These are phyloP conservation scores for Hartigia nigra DNA, from an alignment of 2,888 invertebrate species.

Conservation along the genomic window DNA sequence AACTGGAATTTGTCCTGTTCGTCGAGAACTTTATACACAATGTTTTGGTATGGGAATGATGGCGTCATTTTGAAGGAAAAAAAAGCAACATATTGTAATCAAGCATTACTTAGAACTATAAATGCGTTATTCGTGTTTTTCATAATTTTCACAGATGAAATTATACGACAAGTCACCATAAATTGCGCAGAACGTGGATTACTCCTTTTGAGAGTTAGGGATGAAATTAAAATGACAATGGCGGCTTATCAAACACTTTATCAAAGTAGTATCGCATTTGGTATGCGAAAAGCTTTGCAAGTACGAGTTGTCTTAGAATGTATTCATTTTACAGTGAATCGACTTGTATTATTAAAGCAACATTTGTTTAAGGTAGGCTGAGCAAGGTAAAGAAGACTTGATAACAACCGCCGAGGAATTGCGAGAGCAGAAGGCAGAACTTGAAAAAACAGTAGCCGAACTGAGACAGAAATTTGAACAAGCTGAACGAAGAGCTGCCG, in stretches of 20 bases:
- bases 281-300: constrained; percentile 96
- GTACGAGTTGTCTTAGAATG: constrained; percentile 59
- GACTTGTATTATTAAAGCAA: background rate
- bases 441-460: constrained; percentile 68
- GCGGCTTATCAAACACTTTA: constrained; percentile 96
- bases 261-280: constrained; percentile 97
- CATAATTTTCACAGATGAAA: constrained; percentile 72
- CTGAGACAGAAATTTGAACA: constrained; percentile 83
- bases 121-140: constrained; percentile 9
- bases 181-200: constrained; percentile 97
- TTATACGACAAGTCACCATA: constrained; percentile 95
- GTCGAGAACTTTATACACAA: constrained; percentile 93
- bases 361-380: constrained; percentile 69
- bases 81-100: background rate
- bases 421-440: constrained; percentile 73
- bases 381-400: constrained; percentile 88
- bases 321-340: constrained; percentile 1
- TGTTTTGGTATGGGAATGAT: constrained; percentile 79
- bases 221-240: constrained; percentile 96
- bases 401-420: constrained; percentile 80
- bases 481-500: constrained; percentile 83
- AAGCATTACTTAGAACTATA: background rate
- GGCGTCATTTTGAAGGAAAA: constrained; percentile 67
- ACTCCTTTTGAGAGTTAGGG: constrained; percentile 89
- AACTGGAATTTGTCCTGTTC: constrained; percentile 95